phyloP scores from a whole-genome alignment of 2,888 invertebrate species.

The Diplazon laetatorius region DNA sequence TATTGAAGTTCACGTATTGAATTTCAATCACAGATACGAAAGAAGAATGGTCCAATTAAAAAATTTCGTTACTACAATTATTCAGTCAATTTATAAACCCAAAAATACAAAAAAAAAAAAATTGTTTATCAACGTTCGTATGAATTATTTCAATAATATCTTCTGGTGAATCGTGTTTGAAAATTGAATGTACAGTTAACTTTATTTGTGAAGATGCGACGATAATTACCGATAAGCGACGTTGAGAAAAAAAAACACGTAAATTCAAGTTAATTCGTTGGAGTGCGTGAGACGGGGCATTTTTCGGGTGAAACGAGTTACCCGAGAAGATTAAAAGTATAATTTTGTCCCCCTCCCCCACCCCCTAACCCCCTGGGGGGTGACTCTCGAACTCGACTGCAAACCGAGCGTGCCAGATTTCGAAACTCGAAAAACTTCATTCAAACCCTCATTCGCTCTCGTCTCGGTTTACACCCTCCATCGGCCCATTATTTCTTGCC shows the following conservation, averaged over 20 bases:
- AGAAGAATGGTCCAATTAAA: too few relatives aligned
- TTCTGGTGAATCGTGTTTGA: background rate
- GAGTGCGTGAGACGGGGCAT: slow-evolving; percentile 11
- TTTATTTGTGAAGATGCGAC: background rate
- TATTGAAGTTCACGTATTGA: too few relatives aligned
- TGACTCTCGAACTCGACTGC: slow-evolving; percentile 65
- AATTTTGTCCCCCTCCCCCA: slow-evolving; percentile 73
- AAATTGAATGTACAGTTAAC: too few relatives aligned
- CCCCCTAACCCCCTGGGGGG: too few relatives aligned
- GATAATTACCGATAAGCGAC: background rate
- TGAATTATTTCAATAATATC: too few relatives aligned
- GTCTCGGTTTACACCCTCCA: slow-evolving; percentile 53
- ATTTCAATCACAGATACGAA: too few relatives aligned
- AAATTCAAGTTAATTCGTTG: slow-evolving; percentile 15
- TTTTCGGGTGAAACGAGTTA: slow-evolving; percentile 44
- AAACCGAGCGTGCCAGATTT: slow-evolving; percentile 69
- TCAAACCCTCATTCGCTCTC: slow-evolving; percentile 35
- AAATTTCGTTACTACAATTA: too few relatives aligned
- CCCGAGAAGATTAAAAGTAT: slow-evolving; percentile 71
- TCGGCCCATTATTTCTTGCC: slow-evolving; percentile 40
- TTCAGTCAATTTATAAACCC: too few relatives aligned
- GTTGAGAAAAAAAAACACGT: too few relatives aligned
- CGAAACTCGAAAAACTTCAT: slow-evolving; percentile 67
- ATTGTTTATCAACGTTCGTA: too few relatives aligned
- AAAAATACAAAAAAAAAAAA: too few relatives aligned